Evolutionary conservation across 2,888 invertebrate genomes (phyloP), one percentile per base, ranked within the genome.

Genomic region (Cactoblastis cactorum): DNA sequence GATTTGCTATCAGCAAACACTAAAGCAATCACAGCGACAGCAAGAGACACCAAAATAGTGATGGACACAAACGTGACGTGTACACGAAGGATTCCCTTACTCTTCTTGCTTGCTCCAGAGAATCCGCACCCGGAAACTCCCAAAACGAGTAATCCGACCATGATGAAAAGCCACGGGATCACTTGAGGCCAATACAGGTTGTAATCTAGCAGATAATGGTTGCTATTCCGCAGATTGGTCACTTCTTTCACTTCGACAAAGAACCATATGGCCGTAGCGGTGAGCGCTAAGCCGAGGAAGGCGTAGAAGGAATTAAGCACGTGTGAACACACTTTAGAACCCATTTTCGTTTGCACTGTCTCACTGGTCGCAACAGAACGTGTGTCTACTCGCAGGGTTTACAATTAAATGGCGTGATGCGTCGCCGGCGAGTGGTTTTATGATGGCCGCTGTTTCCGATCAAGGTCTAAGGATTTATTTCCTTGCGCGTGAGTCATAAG

Each of bases 101-200:
- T 82, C 49, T 63, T 70, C 55, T 74, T 83, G 53, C 58, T 78
- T 0, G 80, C 77, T 33, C 85, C 80, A 45, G 71, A 62, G 47
- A 80, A 81, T 1, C 87, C 88, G 57, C 85, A 85, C 49, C 71
- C 64, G 0, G 81, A 74, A 0, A 77, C 78, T 45, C 71, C 69
- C 3, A 87, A 55, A 11, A 81, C 73, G n/a, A 84, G 63, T 0
- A 84, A 52, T 1, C 79, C 78, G 18, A 75, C 73, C 1, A 85
- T 53, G 24, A 87, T 71, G 53, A 87, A 89, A 53, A 88, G 64
- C 88, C 88, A 89, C 0, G 88, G 88, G 0, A 86, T 70, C 0
- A 81, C 84, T 58, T 89, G 88, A 0, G 87, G 84, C 87, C 86
- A 89, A 54, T 86, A 85, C 52, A 89, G 74, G 12, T 72, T 78